Base-by-base conservation (phyloP, 2,113 vertebrate species). In the Halichoeres trimaculatus region DNA sequence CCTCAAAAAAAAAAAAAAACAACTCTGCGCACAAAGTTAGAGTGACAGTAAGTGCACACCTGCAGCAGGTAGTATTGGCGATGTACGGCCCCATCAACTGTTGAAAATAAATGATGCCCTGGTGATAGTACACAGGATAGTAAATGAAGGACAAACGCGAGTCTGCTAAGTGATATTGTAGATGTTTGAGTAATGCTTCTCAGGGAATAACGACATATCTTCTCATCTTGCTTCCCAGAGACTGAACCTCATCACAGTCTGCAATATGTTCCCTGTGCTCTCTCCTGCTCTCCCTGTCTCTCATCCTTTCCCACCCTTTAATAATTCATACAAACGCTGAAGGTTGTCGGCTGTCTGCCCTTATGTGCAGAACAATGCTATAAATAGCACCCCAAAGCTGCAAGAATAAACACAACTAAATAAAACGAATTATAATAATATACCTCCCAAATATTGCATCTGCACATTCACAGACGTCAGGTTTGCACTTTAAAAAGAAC, bases 241-340 rank as follows among this genome's bases (percentile, higher is more conserved):
- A 52, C 45, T 35, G 11, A 60, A 53, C 36, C 36, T 51, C 43
- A 56, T 23, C 41, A 34, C 54, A 45, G 35, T 70, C 45, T 54
- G 40, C 43, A 56, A 14, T 23, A 40, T 48, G 41, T 63, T 43
- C 26, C 14, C 23, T 19, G 10, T 17, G 40, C 23, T 10, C 24
- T 34, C 50, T 38, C 3, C 10, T 34, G 26, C 48, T 51, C 12
- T 20, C 0, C 1, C 34, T 48, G 22, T 57, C 52, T 72, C 34
- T 56, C 40, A 76, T 58, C 36, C 22, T 30, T 74, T 22, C 40
- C 40, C 50, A 20, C 13, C 54, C 60, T 81, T 81, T 55, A 71
- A 78, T 75, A 40, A 75, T 81, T 81, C 36, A 85, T 61, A 70
- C 26, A 34, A 47, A 66, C 51, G 61, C 40, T 24, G 56, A 68